Percentiles rank a stretch among this genome's conserved stretches.
These are phyloP conservation scores for Sphenodon punctatus DNA, from an alignment of 2,797 vertebrate genomes.

Conservation along the genomic window DNA sequence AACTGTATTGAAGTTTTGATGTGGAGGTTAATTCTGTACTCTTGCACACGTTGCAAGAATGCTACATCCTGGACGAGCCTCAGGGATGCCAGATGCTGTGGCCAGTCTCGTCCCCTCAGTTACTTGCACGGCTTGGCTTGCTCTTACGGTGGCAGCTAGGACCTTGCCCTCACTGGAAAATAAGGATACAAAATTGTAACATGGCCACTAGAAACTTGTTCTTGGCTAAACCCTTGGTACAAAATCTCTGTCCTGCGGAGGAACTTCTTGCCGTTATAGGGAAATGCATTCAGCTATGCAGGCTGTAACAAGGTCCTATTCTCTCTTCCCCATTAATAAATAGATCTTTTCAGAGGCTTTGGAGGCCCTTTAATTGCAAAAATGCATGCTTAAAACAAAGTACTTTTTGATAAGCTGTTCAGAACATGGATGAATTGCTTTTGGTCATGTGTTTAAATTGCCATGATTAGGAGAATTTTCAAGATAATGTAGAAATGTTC, in stretches of 20 bases:
- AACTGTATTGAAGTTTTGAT: not conserved
- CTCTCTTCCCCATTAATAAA: not conserved
- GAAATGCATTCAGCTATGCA: not conserved
- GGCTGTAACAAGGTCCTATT: not conserved
- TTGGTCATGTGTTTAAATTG: not conserved
- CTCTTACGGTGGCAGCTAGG: too few relatives aligned
- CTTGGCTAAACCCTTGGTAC: not conserved
- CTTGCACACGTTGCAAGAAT: not conserved
- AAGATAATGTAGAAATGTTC: not conserved
- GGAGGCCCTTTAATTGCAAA: not conserved
- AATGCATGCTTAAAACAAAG: not conserved
- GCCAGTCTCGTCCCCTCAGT: not conserved
- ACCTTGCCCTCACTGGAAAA: too few relatives aligned
- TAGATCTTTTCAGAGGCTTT: not conserved
- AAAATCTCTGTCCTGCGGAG: not conserved
- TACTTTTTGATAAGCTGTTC: not conserved
- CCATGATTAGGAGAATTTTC: not conserved
- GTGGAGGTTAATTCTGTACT: not conserved
- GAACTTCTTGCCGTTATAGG: too few relatives aligned
- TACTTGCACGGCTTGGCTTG: too few relatives aligned
- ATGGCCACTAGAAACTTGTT: not conserved
- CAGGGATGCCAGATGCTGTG: not conserved
- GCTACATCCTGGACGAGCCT: not conserved
- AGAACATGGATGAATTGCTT: not conserved
- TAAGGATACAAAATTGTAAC: not conserved